Conservation (phyloP, 2,113 vertebrate species). For the Hystrix brachyura region DNA sequence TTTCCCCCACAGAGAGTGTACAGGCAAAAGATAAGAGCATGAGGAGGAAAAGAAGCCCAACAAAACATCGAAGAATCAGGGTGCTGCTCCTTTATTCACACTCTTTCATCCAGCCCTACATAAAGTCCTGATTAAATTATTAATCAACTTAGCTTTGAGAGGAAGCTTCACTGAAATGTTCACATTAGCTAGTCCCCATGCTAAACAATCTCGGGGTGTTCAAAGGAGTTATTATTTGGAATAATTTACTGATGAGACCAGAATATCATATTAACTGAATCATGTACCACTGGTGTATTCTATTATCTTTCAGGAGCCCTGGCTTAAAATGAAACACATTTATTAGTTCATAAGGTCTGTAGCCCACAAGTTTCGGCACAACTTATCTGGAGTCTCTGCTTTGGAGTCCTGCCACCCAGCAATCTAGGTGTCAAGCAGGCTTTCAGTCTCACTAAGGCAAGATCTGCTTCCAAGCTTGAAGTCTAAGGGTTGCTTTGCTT, state of each 20-base stretch:
- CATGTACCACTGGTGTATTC: background rate
- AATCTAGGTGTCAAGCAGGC: background rate
- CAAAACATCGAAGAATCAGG: background rate
- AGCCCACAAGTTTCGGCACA: background rate
- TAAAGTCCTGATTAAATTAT: background rate
- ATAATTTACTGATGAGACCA: background rate
- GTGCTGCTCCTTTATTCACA: background rate
- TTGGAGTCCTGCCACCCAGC: background rate
- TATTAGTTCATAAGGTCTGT: background rate
- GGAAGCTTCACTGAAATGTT: background rate
- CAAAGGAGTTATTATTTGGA: background rate
- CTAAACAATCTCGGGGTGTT: background rate
- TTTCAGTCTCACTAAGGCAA: background rate
- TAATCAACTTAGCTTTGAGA: slow-evolving; percentile 38
- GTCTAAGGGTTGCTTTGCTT: background rate
- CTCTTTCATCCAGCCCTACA: background rate
- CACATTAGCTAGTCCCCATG: background rate
- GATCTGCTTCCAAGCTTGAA: background rate
- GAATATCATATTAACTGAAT: background rate
- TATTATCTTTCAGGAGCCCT: background rate
- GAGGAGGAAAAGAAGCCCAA: background rate
- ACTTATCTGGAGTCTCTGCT: background rate
- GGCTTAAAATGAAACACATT: background rate
- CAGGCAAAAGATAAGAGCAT: background rate
- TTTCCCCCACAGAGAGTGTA: background rate